Evolutionary conservation across 2,113 vertebrate genomes (phyloP).

Genomic region (Solea senegalensis): DNA sequence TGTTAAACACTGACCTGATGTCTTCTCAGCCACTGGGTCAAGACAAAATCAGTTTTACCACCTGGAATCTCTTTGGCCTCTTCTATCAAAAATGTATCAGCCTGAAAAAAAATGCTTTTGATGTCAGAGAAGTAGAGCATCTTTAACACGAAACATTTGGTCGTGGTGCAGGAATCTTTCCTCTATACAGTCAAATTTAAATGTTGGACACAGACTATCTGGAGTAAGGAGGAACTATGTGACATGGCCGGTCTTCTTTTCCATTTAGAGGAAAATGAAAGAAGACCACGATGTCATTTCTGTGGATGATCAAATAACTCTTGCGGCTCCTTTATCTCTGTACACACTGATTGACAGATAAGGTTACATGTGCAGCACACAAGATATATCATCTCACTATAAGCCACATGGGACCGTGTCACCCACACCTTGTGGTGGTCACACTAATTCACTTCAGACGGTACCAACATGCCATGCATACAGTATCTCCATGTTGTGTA

Average conservation of each 20-base stretch:
- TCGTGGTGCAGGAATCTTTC: conserved; percentile 85
- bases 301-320: conserved; percentile 68
- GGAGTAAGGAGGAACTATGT: conserved; percentile 83
- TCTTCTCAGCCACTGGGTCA: not conserved
- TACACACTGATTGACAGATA: conserved; percentile 68
- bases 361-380: conserved; percentile 54
- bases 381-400: conserved; percentile 57
- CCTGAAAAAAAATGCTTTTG: not conserved
- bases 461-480: conserved; percentile 41
- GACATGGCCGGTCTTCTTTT: conserved; percentile 83
- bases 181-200: conserved; percentile 73
- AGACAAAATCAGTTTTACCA: not conserved
- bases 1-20: conserved; percentile 63
- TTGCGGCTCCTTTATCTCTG: conserved; percentile 58
- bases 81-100: not conserved
- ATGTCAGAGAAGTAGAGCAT: not conserved
- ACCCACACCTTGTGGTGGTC: conserved; percentile 59
- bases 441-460: conserved; percentile 32
- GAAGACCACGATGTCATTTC: conserved; percentile 80
- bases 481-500: conserved; percentile 47
- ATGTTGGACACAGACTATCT: conserved; percentile 68
- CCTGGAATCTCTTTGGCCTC: not conserved
- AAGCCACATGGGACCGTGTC: conserved; percentile 42
- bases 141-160: conserved; percentile 51
- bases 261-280: conserved; percentile 69